Evolutionary conservation across 2,888 invertebrate genomes (phyloP).

Genomic region (Cremastobaeus sp.): DNA sequence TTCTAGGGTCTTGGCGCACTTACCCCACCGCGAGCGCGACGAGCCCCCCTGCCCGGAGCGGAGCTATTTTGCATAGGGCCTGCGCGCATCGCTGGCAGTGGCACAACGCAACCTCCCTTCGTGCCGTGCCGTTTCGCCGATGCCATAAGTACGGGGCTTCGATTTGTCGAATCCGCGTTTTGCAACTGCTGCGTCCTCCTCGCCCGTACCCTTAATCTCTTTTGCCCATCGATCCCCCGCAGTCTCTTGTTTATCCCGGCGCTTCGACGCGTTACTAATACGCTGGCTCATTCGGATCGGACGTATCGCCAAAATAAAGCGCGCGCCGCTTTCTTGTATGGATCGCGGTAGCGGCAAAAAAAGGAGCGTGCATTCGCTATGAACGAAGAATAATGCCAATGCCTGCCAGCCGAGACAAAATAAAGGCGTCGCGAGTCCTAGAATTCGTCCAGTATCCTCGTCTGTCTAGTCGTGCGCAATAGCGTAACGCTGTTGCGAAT

Average conservation of each 20-base stretch:
- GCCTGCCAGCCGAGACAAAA: conserved; percentile 2
- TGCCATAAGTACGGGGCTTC: conserved; percentile 65
- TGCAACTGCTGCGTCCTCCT: conserved; percentile 63
- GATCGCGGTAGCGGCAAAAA: neutral
- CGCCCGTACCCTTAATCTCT: conserved; percentile 49
- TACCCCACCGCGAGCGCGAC: conserved; percentile 61
- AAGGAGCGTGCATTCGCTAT: conserved; percentile 20
- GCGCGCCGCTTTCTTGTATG: conserved; percentile 18
- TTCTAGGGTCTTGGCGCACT: conserved; percentile 70
- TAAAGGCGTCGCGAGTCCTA: neutral
- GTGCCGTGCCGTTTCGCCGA: conserved; percentile 15
- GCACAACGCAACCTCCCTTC: conserved; percentile 56
- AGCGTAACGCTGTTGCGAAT: conserved; percentile 1
- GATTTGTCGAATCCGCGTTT: conserved; percentile 76
- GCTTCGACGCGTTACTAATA: conserved; percentile 64
- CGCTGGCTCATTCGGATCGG: conserved; percentile 43
- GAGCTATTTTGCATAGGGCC: conserved; percentile 77
- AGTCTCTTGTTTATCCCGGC: conserved; percentile 66
- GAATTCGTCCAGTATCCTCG: neutral
- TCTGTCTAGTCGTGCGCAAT: conserved; percentile 1
- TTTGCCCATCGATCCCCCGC: conserved; percentile 53
- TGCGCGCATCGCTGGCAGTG: conserved; percentile 73
- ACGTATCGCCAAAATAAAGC: conserved; percentile 53
- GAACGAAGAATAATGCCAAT: conserved; percentile 20
- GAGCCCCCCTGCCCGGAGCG: conserved; percentile 59